Base-by-base conservation (phyloP, 1,140 invertebrate species). In the Gryllus bimaculatus region DNA sequence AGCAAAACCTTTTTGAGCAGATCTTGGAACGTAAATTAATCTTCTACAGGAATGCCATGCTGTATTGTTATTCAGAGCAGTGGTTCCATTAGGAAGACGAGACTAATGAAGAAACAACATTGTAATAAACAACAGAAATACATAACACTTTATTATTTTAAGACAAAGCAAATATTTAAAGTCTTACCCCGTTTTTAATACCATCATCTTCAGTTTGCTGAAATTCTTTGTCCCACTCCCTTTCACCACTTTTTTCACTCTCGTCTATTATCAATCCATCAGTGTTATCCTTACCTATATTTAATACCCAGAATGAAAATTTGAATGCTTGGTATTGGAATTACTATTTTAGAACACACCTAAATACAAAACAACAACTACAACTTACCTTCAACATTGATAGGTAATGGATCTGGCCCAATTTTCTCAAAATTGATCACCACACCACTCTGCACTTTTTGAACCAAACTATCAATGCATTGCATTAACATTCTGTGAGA, bases 391-490 rank as follows among this genome's bases (percentile, higher is more conserved):
- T 79, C 78, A 48, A 73, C 88, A 80, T 88, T 87, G 5, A 94
- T 84, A 0, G 91, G 90, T 2, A 91, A 91, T 4, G 95, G 95
- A 85, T 97, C 96, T 0, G 94, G 92, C 1, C 96, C 96, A 81
- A 95, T 93, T 87, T 98, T 97, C 86, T 99, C 97, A 86, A 99
- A 99, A 85, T 98, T 95, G 79, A 99, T 94, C 6, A 99, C 96
- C 39, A 99, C 98, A 0, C 98, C 98, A 82, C 95, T 96, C 85
- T 99, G 97, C 13, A 99, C 95, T 88, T 98, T 98, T 84, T 97
- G 95, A 10, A 99, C 96, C 49, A 99, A 87, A 82, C 96, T 97
- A 85, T 99, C 98, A 79, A 99, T 94, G 83, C 96, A 97, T 84
- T 97, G 95, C 90, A 96, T 95, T 82, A 99, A 88, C 92, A 97